phyloP scores from a whole-genome alignment of 2,797 vertebrate genomes.

The Sarcophilus harrisii region DNA sequence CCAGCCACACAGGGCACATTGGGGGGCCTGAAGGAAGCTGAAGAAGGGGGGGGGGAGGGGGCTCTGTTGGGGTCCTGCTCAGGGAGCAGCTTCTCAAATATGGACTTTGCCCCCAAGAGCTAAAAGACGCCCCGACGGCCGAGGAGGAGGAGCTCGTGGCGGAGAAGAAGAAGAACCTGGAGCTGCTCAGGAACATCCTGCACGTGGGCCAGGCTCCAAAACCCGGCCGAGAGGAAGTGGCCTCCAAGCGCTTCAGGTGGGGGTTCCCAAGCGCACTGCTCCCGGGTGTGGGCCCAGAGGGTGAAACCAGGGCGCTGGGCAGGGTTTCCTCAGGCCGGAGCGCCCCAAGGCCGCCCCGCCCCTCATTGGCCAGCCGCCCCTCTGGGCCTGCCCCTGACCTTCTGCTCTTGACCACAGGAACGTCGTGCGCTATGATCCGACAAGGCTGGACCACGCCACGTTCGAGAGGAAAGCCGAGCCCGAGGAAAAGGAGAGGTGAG shows the following conservation, averaged over 20 bases:
- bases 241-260: constrained; percentile 93
- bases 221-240: constrained; percentile 80
- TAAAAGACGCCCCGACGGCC: constrained; percentile 62
- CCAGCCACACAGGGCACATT: too few species aligned
- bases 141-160: constrained; percentile 88
- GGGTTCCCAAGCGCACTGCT: constrained; percentile 3
- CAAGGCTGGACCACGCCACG: constrained; percentile 90
- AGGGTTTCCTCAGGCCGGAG: background rate
- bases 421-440: constrained; percentile 94
- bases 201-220: constrained; percentile 80
- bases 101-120: constrained; percentile 74
- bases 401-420: constrained; percentile 87
- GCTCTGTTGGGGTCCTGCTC: too few species aligned
- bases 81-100: background rate
- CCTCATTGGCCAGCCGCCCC: constrained; percentile 22
- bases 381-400: constrained; percentile 20
- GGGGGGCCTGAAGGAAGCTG: too few species aligned
- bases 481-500: constrained; percentile 91
- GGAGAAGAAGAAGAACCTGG: constrained; percentile 93
- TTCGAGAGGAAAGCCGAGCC: constrained; percentile 89
- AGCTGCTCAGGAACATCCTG: constrained; percentile 90
- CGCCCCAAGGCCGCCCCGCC: background rate
- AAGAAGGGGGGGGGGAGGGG: too few species aligned
- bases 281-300: background rate
- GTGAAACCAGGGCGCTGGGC: too few species aligned